Conservation (phyloP, 2,113 vertebrate species). For the cattle (Bos taurus) region DNA sequence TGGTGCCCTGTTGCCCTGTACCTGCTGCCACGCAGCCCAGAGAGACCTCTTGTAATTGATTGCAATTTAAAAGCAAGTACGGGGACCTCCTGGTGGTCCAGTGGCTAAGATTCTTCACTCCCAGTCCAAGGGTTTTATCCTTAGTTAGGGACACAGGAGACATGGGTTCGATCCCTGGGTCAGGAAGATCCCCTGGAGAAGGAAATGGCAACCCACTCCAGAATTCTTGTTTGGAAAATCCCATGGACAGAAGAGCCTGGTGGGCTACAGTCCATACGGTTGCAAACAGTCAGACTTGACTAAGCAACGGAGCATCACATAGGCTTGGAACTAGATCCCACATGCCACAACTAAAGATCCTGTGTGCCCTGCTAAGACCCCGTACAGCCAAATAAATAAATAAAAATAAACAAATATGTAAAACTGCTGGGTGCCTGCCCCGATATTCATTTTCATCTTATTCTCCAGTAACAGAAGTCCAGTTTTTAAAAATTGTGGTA, state of each 20-base stretch:
- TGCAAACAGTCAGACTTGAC: neutral
- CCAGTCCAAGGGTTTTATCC: neutral
- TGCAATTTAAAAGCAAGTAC: neutral
- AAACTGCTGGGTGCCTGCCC: neutral
- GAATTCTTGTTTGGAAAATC: neutral
- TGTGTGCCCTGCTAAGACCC: neutral
- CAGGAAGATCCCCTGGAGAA: neutral
- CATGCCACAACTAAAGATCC: neutral
- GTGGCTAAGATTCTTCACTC: neutral
- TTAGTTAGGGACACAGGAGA: neutral
- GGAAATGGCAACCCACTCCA: neutral
- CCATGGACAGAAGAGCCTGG: neutral
- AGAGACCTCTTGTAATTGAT: neutral
- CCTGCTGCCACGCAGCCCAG: neutral
- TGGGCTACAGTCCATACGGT: neutral
- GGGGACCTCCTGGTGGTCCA: neutral
- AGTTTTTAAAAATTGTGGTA: neutral
- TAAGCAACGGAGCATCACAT: neutral
- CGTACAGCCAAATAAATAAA: neutral
- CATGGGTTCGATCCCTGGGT: neutral
- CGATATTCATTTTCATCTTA: neutral
- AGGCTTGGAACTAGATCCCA: neutral
- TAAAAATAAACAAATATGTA: neutral
- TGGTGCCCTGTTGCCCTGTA: rapidly evolving
- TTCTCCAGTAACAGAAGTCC: neutral